Evolutionary conservation across 64 coral and sea anemone species (phyloP), one percentile per base, ranked within the genome.

Genomic region (Platygyra sinensis): DNA sequence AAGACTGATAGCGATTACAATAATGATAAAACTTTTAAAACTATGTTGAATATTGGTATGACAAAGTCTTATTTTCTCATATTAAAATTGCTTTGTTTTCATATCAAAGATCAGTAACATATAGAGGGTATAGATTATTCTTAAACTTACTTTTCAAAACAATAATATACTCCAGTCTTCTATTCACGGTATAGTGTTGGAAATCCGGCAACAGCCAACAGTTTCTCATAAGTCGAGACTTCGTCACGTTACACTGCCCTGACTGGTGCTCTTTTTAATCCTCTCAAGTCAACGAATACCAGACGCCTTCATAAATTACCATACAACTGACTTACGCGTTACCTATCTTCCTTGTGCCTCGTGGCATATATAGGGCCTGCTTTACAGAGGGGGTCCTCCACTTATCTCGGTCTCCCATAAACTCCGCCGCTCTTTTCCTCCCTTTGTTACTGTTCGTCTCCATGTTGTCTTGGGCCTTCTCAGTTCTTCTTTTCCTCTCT

Each of bases 221-320:
- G 60, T 22, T 36, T 39, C 8, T 64, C 80, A 42, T 65, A 83
- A 83, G 54, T 83, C 31, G 57, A 63, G 24, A 62, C 63, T 61
- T 64, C 62, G 80, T 83, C 80, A 63, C 63, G 57, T 24, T 32
- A 83, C 13, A 83, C 39, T 62, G 80, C 80, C 59, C 80, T 83
- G 39, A 83, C n/a, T n/a, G n/a, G 80, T 32, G 57, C 80, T 33
- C 49, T 65, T 30, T 83, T 25, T 83, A 28, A 83, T 67, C 80
- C 80, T 62, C 63, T 65, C 9, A 15, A 62, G 52, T 27, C 10
- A 63, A 49, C 80, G 80, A 39, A 28, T 83, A 49, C 65, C 80
- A 65, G 39, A 86, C 0, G 90, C 80, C 14, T 55, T 86, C 76
- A 36, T 36, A 36, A 92, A 92, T 19, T 92, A 51, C 82, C 90